phyloP scores from a whole-genome alignment of 2,113 vertebrate genomes.

The Reinhardtius hippoglossoides region DNA sequence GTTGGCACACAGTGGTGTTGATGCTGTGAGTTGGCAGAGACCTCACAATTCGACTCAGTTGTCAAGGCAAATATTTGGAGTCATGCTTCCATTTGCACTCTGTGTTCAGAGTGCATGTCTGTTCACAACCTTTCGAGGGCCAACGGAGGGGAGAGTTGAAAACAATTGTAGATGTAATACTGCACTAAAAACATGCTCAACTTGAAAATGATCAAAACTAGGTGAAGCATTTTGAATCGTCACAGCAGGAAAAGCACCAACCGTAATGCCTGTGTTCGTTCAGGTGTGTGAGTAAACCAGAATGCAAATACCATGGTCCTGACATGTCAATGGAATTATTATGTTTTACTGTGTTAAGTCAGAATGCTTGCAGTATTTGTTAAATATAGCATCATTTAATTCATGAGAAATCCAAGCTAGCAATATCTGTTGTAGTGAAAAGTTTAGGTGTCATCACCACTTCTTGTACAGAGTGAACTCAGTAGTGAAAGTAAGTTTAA shows the following conservation, averaged over 20 bases:
- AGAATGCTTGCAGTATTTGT: too few species aligned
- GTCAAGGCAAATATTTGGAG: conserved; percentile 61
- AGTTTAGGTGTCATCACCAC: too few species aligned
- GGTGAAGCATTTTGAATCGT: background rate
- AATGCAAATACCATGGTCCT: background rate
- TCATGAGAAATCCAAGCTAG: too few species aligned
- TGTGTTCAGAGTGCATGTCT: conserved; percentile 26
- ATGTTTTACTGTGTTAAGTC: too few species aligned
- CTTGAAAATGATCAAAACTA: background rate
- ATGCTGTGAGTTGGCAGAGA: conserved; percentile 28
- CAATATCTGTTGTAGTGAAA: too few species aligned
- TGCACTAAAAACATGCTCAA: background rate
- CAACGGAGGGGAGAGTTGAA: background rate
- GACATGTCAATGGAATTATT: background rate
- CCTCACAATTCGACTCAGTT: conserved; percentile 45
- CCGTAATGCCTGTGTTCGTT: background rate
- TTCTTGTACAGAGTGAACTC: too few species aligned
- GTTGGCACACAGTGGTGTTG: conserved; percentile 37
- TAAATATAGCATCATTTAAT: too few species aligned
- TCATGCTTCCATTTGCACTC: conserved; percentile 36
- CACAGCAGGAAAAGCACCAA: background rate
- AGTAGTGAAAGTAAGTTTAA: too few species aligned
- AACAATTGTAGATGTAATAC: background rate
- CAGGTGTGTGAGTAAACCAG: background rate
- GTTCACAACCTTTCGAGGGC: conserved; percentile 23